Evolutionary conservation across 2,113 vertebrate species (phyloP), one percentile per base, ranked within the genome.

Genomic region (Craseonycteris thonglongyai): DNA sequence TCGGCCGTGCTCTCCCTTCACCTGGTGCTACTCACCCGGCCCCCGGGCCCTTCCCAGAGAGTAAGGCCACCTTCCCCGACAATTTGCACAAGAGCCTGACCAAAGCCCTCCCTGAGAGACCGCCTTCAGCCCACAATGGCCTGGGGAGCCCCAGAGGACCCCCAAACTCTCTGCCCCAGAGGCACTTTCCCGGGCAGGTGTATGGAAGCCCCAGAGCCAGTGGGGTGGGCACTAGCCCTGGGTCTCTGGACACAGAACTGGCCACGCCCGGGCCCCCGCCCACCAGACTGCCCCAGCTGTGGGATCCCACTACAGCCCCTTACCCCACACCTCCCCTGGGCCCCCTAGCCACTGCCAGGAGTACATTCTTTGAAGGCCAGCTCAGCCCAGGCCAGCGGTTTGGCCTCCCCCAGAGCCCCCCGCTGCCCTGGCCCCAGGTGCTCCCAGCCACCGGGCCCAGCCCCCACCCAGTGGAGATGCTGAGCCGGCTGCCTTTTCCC

Each of bases 371-470:
- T 59, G 98, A 99, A 96, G 98, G 98, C 97, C 99, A 99, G 96
- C 66, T 98, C 69, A 94, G 98, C 86, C 96, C 98, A 40, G 98
- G 99, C 91, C 99, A 99, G 97, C 98, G 97, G 96, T 98, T 98
- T 90, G 96, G 98, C 93, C 89, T 97, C 58, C 98, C 98, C 86
- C 99, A 99, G 94, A 98, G 97, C 68, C 96, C 97, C 96, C 97
- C 98, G 58, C 96, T 99, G 96, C 96, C 99, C 86, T 99, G 99
- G 99, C 98, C 99, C 96, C 99, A 99, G 58, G 98, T 98, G 65
- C 98, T 81, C 97, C 98, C 95, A 19, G 97, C 72, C 18, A 84
- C 98, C 2, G 26, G 98, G 97, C 98, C 98, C 0, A 90, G 93
- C 95, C 98, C 99, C 97, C 99, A 98, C 95, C 97, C 97, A 95